These are phyloP conservation scores for Darevskia nairensis DNA, from an alignment of 2,797 vertebrate species.

Conservation along the genomic window DNA sequence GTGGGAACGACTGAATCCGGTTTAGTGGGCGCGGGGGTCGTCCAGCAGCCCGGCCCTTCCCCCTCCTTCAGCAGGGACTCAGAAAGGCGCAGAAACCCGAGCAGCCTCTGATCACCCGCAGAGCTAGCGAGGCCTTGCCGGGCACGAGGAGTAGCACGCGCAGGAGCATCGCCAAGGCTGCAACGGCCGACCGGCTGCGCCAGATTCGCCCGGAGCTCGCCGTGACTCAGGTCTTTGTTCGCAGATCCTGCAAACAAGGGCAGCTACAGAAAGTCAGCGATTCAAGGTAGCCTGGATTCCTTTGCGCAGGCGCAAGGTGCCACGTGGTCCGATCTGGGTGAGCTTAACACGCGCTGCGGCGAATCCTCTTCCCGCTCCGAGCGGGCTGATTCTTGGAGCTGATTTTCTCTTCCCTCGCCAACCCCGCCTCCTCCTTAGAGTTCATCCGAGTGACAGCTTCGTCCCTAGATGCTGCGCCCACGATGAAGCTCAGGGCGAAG, in stretches of 20 bases:
- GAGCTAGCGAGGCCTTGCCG: not conserved
- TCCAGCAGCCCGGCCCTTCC: not conserved
- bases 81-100: not conserved
- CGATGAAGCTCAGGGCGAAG: not conserved
- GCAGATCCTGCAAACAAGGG: not conserved
- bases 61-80: not conserved
- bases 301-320: not conserved
- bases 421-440: not conserved
- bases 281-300: not conserved
- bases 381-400: too few relatives aligned
- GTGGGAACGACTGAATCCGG: too few relatives aligned
- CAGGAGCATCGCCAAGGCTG: not conserved
- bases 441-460: not conserved
- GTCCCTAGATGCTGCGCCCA: not conserved
- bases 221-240: not conserved
- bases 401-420: too few relatives aligned
- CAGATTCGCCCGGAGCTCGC: not conserved
- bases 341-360: not conserved
- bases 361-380: not conserved
- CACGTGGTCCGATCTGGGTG: not conserved
- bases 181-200: not conserved
- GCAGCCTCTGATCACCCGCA: not conserved
- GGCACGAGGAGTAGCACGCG: not conserved
- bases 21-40: not conserved
- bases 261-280: not conserved